Base-by-base conservation (phyloP, 2,888 invertebrate species). In the Acrobasis repandana region DNA sequence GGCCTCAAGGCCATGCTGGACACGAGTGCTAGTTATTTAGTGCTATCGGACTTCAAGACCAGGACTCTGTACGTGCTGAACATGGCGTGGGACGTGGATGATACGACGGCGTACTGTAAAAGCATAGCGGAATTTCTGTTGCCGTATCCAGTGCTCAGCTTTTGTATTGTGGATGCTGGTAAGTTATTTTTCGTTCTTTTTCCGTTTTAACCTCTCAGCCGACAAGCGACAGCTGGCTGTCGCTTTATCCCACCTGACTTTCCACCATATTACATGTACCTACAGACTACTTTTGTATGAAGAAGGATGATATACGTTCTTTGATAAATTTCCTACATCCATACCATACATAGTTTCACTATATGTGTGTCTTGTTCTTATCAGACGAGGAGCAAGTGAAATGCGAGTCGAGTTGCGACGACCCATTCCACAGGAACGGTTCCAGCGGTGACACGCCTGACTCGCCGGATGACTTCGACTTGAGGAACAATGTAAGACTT, bases 141-240 rank as follows among this genome's bases (percentile, higher is more conserved):
- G 56, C 97, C 97, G 0, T 96, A 96, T 71, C 96, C 98, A 0
- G 96, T 98, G 71, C 90, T 99, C 54, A 97, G 98, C 76, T 97
- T 98, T 82, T 96, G 97, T 62, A 96, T 98, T 67, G 94, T 96
- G 2, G 96, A 97, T 75, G 97, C 98, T 0, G 94, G 94, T 83
- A 77, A 70, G 80, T 72, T 1, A 0, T 28, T 28, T 28, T 28
- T 28, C 6, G 0, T 5, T 28, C 28, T 4, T 28, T 3, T 4
- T 4, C 20, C 20, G 20, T 20, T 20, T 28, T 28, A 5, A 28
- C n/a, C n/a, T n/a, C n/a, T n/a, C n/a, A n/a, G n/a, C n/a, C n/a
- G n/a, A n/a, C n/a, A n/a, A n/a, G n/a, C n/a, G n/a, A n/a, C n/a
- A n/a, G n/a, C n/a, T n/a, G n/a, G n/a, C n/a, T n/a, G n/a, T n/a